Conservation (phyloP, 37 sponge, comb jelly and placozoan species). For the Chondrilla cf. caribensis region DNA sequence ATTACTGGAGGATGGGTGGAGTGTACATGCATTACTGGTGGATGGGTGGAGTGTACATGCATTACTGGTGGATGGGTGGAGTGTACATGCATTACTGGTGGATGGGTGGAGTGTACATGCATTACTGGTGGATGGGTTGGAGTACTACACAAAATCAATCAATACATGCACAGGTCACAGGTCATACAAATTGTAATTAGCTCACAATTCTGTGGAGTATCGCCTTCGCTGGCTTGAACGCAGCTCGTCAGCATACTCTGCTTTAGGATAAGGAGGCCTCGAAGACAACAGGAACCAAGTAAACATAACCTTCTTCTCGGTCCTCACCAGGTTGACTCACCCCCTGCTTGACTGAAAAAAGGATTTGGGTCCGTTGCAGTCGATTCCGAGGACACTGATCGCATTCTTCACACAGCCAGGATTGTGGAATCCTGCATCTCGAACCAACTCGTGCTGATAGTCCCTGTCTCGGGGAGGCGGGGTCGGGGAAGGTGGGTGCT, state of each 20-base stretch:
- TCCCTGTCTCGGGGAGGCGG: neutral
- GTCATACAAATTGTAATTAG: neutral
- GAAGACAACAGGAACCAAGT: neutral
- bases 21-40: too few relatives aligned
- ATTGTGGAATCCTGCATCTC: slow-evolving; percentile 59
- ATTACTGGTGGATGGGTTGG: too few relatives aligned
- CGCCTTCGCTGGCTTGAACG: slow-evolving; percentile 54
- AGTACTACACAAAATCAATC: too few relatives aligned
- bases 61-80: too few relatives aligned
- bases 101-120: too few relatives aligned
- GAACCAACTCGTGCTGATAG: slow-evolving; percentile 28
- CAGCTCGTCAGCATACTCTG: slow-evolving; percentile 47
- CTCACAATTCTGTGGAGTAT: slow-evolving; percentile 79
- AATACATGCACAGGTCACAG: neutral
- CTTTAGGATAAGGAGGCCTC: slow-evolving; percentile 37
- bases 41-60: too few relatives aligned
- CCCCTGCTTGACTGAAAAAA: slow-evolving; percentile 3
- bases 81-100: too few relatives aligned
- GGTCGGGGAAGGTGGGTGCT: slow-evolving; percentile 1
- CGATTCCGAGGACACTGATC: slow-evolving; percentile 40
- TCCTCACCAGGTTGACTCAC: neutral
- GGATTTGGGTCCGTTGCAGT: neutral
- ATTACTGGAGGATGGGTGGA: too few relatives aligned
- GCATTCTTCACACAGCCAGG: slow-evolving; percentile 59
- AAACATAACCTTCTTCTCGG: neutral